Evolutionary conservation across 2,797 vertebrate species (phyloP), one percentile per base, ranked within the genome.

Genomic region (Galagoides demidoff): DNA sequence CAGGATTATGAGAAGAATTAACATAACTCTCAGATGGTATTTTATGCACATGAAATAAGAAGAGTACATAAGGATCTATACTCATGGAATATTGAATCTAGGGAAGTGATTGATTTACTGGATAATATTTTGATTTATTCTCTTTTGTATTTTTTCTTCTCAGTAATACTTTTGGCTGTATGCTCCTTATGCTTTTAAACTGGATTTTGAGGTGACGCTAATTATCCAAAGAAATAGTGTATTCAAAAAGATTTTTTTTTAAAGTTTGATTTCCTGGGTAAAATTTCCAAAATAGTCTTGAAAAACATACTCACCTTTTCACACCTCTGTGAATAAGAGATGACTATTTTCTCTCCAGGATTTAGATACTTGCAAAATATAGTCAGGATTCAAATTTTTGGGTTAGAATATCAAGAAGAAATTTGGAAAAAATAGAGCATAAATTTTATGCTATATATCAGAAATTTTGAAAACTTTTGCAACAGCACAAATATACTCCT

Each of bases 101-200:
- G 31, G 19, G 45, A 89, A 90, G n/a, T 61, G 77, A 74, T 31
- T 93, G 66, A 89, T 70, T 87, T 55, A 83, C 17, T 68, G 52
- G 20, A 76, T 88, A 14, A n/a, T 55, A 73, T 87, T 87, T 70
- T 92, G 39, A 92, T 90, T 88, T 96, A 63, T 90, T 94, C 31
- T n/a, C 20, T 45, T 66, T 6, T 57, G 59, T 59, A 78, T 68
- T 85, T 79, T 78, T 78, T 57, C 63, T 81, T 61, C 22, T 34
- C 45, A 71, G 23, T 85, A 92, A 94, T 73, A 88, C 0, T 11
- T 45, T 92, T 34, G 20, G 0, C 3, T 85, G 19, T 37, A 7
- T 64, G 23, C 55, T 95, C 12, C 11, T 76, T 52, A 52, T 55
- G 1, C 31, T 85, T 89, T 79, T 92, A 83, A 92, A 77, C 17